A percentile compares a stretch with the other conserved stretches of the same genome.
These are phyloP conservation scores for Lagria hirta DNA, from an alignment of 2,888 invertebrate species.

Conservation along the genomic window DNA sequence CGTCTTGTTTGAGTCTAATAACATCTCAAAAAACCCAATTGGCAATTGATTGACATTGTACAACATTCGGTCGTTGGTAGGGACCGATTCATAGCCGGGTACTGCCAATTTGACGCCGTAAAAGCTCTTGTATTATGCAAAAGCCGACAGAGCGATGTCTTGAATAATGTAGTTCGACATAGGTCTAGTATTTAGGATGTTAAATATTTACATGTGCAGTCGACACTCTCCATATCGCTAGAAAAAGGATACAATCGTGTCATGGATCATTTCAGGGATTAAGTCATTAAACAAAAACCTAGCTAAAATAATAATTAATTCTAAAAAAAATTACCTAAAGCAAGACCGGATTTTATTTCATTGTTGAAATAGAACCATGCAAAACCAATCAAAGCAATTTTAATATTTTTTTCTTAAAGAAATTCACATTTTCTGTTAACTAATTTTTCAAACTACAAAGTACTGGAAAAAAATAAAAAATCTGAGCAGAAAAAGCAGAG, in stretches of 20 bases:
- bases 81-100: slow-evolving; percentile 24
- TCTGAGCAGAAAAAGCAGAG: too few relatives aligned
- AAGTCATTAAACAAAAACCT: too few relatives aligned
- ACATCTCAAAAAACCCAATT: slow-evolving; percentile 3
- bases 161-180: slow-evolving; percentile 55
- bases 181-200: slow-evolving; percentile 55
- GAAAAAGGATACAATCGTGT: slow-evolving; percentile 13
- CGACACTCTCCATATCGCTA: slow-evolving; percentile 35
- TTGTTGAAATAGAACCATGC: too few relatives aligned
- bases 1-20: background rate
- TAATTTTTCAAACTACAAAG: too few relatives aligned
- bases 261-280: slow-evolving; percentile 17
- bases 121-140: slow-evolving; percentile 54
- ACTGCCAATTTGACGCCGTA: slow-evolving; percentile 53
- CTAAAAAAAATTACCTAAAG: too few relatives aligned
- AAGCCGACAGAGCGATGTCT: slow-evolving; percentile 53
- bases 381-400: too few relatives aligned
- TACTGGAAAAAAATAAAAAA: too few relatives aligned
- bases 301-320: too few relatives aligned
- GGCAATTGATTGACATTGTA: slow-evolving; percentile 19
- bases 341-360: too few relatives aligned
- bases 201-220: slow-evolving; percentile 52
- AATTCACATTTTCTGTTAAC: too few relatives aligned
- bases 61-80: slow-evolving; percentile 16
- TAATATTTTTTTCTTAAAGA: too few relatives aligned